Percentiles rank a stretch among this genome's conserved stretches.
Conservation (phyloP, 2,113 vertebrate species). For the Osmerus mordax region DNA sequence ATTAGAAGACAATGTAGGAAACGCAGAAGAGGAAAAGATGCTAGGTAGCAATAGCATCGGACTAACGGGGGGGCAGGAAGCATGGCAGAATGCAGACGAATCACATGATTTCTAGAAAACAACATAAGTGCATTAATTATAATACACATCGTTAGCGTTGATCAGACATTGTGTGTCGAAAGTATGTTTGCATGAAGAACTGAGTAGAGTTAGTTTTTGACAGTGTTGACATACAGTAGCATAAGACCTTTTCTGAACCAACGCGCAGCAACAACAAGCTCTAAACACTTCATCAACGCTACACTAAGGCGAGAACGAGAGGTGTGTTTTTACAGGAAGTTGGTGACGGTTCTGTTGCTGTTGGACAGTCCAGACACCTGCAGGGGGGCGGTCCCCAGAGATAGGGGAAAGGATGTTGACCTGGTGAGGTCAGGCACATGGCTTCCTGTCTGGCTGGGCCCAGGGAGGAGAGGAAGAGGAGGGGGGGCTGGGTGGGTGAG, state of each 20-base stretch:
- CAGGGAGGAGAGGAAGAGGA: neutral
- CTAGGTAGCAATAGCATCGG: no score
- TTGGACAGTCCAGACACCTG: slow-evolving; percentile 16
- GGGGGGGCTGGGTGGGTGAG: neutral
- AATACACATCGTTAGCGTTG: slow-evolving; percentile 43
- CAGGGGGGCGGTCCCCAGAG: neutral
- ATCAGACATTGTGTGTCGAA: slow-evolving; percentile 36
- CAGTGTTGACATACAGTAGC: slow-evolving; percentile 13
- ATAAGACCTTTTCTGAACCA: neutral
- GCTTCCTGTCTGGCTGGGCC: neutral
- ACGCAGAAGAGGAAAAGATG: slow-evolving; percentile 34
- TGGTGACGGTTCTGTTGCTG: slow-evolving; percentile 7
- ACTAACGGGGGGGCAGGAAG: slow-evolving; percentile 14
- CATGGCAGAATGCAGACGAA: slow-evolving; percentile 18
- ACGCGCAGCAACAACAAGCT: slow-evolving; percentile 41
- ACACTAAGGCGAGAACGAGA: slow-evolving; percentile 39
- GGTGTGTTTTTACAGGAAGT: slow-evolving; percentile 32
- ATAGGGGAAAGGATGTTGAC: neutral
- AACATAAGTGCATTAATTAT: slow-evolving; percentile 52
- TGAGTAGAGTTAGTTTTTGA: slow-evolving; percentile 7
- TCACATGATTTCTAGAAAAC: slow-evolving; percentile 38
- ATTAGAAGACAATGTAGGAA: slow-evolving; percentile 27
- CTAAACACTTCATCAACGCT: slow-evolving; percentile 43
- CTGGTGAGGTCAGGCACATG: slow-evolving; percentile 46
- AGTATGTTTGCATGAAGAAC: slow-evolving; percentile 25